These are phyloP conservation scores for Drepanosiphum platanoidis DNA, from an alignment of 2,888 invertebrate genomes.

Conservation along the genomic window DNA sequence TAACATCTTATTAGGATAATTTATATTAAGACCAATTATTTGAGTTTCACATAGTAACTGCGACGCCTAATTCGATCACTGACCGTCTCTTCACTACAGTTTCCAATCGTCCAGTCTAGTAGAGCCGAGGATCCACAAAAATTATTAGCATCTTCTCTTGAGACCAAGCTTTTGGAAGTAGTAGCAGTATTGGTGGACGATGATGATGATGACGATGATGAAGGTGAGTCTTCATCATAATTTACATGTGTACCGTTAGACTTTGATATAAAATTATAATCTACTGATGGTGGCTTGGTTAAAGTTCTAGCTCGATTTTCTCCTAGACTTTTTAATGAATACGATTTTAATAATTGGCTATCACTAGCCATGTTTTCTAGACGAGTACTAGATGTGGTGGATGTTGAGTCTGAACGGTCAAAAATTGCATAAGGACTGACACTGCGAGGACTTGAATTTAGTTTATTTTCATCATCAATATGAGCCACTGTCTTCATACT, in stretches of 20 bases:
- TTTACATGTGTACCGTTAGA: background rate
- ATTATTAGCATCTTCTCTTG: conserved; percentile 24
- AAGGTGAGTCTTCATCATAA: conserved; percentile 38
- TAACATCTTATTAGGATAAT: conserved; percentile 5
- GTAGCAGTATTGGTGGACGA: conserved; percentile 25
- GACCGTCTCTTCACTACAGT: conserved; percentile 74
- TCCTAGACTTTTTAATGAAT: conserved; percentile 35
- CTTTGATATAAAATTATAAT: background rate
- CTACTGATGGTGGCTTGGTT: background rate
- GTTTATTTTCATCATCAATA: background rate
- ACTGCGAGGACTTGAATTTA: conserved; percentile 62
- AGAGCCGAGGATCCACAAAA: conserved; percentile 53
- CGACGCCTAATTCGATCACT: conserved; percentile 87
- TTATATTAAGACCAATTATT: conserved; percentile 6
- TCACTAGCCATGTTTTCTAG: conserved; percentile 1
- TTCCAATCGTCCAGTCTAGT: conserved; percentile 43
- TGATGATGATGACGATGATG: conserved; percentile 15
- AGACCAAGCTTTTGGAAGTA: conserved; percentile 15
- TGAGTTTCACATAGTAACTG: conserved; percentile 75
- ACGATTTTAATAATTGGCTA: conserved; percentile 19
- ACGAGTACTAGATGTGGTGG: too few species aligned
- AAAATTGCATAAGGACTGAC: conserved; percentile 64
- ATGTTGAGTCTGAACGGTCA: background rate
- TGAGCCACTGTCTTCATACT: background rate
- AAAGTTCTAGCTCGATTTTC: conserved; percentile 1